Evolutionary conservation across 1,140 invertebrate genomes (phyloP), one percentile per base, ranked within the genome.

Genomic region (Linepithema humile): DNA sequence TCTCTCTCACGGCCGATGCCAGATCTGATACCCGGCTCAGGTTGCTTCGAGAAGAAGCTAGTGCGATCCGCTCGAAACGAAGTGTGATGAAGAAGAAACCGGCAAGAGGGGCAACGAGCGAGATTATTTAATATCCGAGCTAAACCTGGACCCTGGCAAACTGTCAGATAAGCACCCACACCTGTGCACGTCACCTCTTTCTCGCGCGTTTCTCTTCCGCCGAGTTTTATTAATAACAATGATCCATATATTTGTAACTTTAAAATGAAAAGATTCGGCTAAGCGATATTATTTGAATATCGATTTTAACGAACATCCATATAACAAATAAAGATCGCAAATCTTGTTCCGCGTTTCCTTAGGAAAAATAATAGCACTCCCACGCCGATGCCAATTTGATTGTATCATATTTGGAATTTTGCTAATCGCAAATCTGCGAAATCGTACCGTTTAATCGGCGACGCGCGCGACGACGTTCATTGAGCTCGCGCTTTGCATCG

Each of bases 11-110:
- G 48, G 62, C 62, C 50, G 75, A 12, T 69, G 75, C 75, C 75
- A 80, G 75, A 80, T 80, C 75, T 80, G 64, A 48, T 80, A 80
- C 75, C 40, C 38, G 75, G 75, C 69, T 62, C 75, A 69, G 75
- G 75, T 69, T 64, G 75, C 32, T 64, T 80, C 75, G 64, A 17
- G 48, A 78, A 62, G 48, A 78, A 48, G 35, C 35, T 67, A 43
- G 50, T 45, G 59, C 74, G 74, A 77, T 29, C 20, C 20, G 75
- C 35, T 78, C 75, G 62, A 38, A 65, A 62, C 75, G 53, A 50
- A 74, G 57, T 15, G 67, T 69, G 70, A 74, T 43, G 67, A 60
- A 75, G 69, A 32, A 75, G 67, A 82, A 74, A 75, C 55, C 40
- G 70, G 15, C 40, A 20, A 32, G n/a, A 69, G 15, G 12, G 20